Evolutionary conservation across 1,140 invertebrate genomes (phyloP).

Genomic region (Drosophila kikkawai): DNA sequence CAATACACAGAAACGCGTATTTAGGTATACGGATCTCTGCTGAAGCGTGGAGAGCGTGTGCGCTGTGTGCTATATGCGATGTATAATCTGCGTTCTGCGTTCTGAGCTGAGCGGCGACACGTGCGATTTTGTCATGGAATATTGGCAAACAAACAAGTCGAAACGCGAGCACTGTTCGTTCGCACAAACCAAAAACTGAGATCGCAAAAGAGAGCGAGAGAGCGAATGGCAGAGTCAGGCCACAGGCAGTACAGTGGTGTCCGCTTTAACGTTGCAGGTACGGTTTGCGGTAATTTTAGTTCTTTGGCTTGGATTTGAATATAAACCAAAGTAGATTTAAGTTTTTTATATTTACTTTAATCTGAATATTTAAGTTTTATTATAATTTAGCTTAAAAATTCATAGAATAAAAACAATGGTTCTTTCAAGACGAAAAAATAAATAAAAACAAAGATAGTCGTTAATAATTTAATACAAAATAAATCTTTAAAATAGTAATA

Average conservation of each 20-base stretch:
- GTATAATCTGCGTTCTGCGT: conserved; percentile 19
- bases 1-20: background rate
- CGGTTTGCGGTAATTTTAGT: no score
- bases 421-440: no score
- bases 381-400: background rate
- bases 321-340: background rate
- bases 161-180: conserved; percentile 9
- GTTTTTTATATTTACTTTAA: background rate
- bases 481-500: background rate
- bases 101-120: conserved; percentile 38
- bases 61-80: background rate
- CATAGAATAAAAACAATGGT: no score
- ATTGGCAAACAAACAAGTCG: conserved; percentile 41
- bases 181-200: conserved; percentile 35
- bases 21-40: conserved; percentile 7
- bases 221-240: conserved; percentile 22
- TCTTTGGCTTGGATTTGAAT: no score
- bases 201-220: conserved; percentile 35
- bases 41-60: conserved; percentile 20
- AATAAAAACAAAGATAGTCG: no score
- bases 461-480: background rate
- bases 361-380: background rate
- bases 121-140: conserved; percentile 48
- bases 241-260: conserved; percentile 17
- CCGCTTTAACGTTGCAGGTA: background rate